Conservation (phyloP, 2,113 vertebrate species). For the Rostratula benghalensis region DNA sequence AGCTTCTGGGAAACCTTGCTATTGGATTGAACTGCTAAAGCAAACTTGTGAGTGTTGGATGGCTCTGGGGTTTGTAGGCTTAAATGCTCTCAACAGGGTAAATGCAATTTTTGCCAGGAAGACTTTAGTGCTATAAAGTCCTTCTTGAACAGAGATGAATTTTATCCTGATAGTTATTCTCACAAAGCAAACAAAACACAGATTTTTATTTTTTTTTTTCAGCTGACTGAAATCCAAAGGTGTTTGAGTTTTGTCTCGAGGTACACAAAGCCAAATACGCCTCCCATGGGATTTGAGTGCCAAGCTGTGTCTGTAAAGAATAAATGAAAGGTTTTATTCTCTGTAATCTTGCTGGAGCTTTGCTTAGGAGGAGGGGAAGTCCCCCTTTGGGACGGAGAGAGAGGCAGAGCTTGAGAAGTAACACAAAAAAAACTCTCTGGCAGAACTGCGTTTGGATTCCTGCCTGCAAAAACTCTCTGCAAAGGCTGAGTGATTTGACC, state of each 20-base stretch:
- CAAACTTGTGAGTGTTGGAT: background rate
- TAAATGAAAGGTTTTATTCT: constrained; percentile 28
- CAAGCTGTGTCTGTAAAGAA: background rate
- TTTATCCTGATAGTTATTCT: background rate
- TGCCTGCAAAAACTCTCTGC: background rate
- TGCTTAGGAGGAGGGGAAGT: background rate
- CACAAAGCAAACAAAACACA: constrained; percentile 2
- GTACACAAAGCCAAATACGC: background rate
- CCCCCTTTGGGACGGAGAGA: background rate
- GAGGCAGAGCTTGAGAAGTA: background rate
- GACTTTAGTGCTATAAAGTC: rapidly evolving
- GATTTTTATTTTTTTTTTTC: background rate
- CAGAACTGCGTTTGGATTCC: background rate
- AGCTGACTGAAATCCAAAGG: background rate
- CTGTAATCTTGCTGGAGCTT: background rate
- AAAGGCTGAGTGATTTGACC: background rate
- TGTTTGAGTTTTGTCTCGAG: background rate
- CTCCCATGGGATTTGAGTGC: background rate
- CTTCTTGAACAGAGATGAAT: background rate
- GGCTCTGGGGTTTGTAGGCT: background rate
- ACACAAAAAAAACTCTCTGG: background rate
- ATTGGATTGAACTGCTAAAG: too few relatives aligned
- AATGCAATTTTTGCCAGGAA: background rate
- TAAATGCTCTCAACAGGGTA: background rate
- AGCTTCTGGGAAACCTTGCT: background rate